Evolutionary conservation across 1,140 invertebrate species (phyloP).

Genomic region (Aradophagus sp.): DNA sequence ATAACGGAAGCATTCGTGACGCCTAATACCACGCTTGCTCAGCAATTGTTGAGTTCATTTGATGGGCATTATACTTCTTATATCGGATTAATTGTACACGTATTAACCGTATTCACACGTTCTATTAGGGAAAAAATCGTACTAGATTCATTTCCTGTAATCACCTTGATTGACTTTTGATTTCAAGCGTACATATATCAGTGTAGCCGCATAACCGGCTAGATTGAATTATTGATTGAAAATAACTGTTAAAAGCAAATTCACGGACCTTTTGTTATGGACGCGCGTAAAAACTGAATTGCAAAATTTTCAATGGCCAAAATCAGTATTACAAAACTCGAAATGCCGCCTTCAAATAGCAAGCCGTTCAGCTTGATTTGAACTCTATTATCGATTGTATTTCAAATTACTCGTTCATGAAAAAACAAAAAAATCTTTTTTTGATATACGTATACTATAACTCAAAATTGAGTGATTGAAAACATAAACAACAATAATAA

Average conservation of each 20-base stretch:
- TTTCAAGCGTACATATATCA: conserved; percentile 8
- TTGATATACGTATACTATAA: no score
- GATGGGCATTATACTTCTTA: no score
- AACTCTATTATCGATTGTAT: no score
- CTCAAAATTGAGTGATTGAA: no score
- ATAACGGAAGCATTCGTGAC: conserved; percentile 23
- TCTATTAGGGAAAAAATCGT: conserved; percentile 7
- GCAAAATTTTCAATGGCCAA: conserved; percentile 7
- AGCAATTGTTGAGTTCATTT: conserved; percentile 8
- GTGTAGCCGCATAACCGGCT: conserved; percentile 3
- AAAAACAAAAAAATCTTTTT: no score
- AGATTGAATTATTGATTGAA: conserved; percentile 22
- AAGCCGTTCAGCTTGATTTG: no score
- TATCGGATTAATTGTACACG: no score
- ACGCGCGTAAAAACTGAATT: conserved; percentile 10
- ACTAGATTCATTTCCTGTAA: no score
- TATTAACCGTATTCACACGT: conserved; percentile 2
- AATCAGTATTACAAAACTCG: no score
- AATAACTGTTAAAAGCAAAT: conserved; percentile 15
- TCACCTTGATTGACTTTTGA: conserved; percentile 1
- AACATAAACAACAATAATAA: no score
- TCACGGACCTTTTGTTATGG: conserved; percentile 10
- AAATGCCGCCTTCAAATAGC: no score
- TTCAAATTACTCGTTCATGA: no score
- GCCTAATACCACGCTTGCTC: conserved; percentile 11